Evolutionary conservation across 2,113 vertebrate species (phyloP).

Genomic region (Strigops habroptila): DNA sequence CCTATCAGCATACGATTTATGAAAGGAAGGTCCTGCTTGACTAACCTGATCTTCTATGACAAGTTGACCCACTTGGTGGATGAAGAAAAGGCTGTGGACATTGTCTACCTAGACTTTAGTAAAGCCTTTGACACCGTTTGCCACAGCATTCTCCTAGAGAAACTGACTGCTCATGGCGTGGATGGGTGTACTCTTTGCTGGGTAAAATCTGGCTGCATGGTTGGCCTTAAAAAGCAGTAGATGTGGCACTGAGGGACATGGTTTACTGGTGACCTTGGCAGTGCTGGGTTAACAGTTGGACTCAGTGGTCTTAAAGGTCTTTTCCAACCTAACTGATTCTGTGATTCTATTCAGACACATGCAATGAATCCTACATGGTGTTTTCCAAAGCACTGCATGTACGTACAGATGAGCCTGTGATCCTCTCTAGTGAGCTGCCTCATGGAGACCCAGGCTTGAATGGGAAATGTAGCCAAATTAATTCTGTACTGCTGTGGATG

Average conservation of each 20-base stretch:
- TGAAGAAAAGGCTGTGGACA: neutral
- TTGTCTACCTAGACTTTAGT: neutral
- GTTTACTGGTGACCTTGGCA: neutral
- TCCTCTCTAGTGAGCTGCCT: neutral
- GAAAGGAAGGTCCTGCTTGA: neutral
- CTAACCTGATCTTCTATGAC: neutral
- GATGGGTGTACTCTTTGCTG: neutral
- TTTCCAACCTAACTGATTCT: neutral
- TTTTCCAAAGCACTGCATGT: neutral
- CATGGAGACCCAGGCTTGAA: neutral
- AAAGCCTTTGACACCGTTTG: neutral
- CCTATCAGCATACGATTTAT: neutral
- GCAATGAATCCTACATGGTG: neutral
- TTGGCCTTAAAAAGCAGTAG: neutral
- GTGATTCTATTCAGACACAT: neutral
- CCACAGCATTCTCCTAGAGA: neutral
- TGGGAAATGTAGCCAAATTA: neutral
- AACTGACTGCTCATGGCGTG: neutral
- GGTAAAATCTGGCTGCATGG: neutral
- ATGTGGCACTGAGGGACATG: neutral
- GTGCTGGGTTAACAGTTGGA: neutral
- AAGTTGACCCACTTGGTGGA: neutral
- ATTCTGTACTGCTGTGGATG: neutral
- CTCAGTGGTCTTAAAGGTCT: neutral
- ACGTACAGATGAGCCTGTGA: neutral